Conservation (phyloP, 2,888 invertebrate species). For the Chaitophorus viminalis region DNA sequence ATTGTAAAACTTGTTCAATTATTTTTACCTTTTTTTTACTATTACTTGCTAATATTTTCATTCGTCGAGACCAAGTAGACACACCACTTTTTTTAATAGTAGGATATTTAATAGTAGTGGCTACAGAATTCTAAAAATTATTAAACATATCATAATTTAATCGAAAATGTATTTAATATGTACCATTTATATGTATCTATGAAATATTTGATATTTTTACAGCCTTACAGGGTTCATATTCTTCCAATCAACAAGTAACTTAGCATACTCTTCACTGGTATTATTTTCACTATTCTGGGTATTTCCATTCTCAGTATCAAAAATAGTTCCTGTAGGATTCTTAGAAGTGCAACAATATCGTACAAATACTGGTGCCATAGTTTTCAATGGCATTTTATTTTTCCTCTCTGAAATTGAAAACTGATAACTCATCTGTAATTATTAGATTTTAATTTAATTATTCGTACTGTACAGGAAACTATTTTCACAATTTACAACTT, state of each 20-base stretch:
- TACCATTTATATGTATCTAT: slow-evolving; percentile 38
- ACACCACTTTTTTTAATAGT: slow-evolving; percentile 95
- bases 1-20: slow-evolving; percentile 90
- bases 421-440: neutral
- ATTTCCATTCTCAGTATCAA: neutral
- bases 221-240: slow-evolving; percentile 27
- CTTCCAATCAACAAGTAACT: slow-evolving; percentile 47
- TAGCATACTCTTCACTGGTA: slow-evolving; percentile 45
- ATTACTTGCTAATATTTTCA: slow-evolving; percentile 96
- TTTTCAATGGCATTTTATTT: neutral
- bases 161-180: neutral
- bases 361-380: slow-evolving; percentile 44
- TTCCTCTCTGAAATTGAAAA: slow-evolving; percentile 24
- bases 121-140: slow-evolving; percentile 72
- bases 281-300: neutral
- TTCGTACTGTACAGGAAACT: too few species aligned
- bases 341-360: slow-evolving; percentile 5
- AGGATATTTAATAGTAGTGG: slow-evolving; percentile 93
- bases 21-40: slow-evolving; percentile 98
- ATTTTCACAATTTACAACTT: too few species aligned
- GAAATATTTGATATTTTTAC: slow-evolving; percentile 19
- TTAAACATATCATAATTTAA: neutral
- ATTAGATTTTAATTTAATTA: neutral
- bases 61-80: slow-evolving; percentile 85
- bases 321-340: neutral